Evolutionary conservation across 2,797 vertebrate genomes (phyloP).

Genomic region (Thamnophis elegans): DNA sequence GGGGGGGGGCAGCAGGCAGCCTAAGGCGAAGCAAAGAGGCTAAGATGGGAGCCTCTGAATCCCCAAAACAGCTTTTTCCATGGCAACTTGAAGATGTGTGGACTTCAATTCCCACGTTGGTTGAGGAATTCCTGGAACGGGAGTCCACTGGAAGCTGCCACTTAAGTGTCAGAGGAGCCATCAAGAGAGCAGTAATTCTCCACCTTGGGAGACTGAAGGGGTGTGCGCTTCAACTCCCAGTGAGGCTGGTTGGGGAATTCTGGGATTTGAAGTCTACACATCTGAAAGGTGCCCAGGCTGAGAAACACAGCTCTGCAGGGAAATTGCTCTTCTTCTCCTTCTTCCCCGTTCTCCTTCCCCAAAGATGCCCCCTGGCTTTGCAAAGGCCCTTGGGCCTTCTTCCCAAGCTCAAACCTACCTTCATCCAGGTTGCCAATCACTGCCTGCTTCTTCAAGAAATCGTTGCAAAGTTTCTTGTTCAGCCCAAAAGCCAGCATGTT

Average conservation of each 20-base stretch:
- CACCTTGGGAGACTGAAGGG: neutral
- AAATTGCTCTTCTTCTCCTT: neutral
- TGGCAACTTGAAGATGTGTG: neutral
- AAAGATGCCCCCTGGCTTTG: accelerated
- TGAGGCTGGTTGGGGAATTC: neutral
- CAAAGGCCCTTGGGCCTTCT: accelerated
- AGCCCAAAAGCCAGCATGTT: conserved; percentile 97
- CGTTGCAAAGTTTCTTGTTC: conserved; percentile 90
- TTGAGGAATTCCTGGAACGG: neutral
- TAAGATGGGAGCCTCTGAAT: neutral
- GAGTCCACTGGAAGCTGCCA: neutral
- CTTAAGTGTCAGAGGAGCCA: neutral
- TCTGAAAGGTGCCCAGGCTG: neutral
- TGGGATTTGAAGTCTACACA: neutral
- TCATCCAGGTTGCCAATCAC: conserved; percentile 93
- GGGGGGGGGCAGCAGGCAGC: neutral
- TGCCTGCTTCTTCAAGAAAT: conserved; percentile 97
- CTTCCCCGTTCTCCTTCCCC: too few relatives aligned
- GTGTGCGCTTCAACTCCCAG: neutral
- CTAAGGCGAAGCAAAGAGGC: neutral
- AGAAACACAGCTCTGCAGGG: neutral
- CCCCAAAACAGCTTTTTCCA: neutral
- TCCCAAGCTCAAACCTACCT: conserved; percentile 70
- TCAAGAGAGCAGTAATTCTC: neutral
- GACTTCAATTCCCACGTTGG: neutral